Conservation (phyloP, 2,113 vertebrate genomes). For the Spilogale gracilis region DNA sequence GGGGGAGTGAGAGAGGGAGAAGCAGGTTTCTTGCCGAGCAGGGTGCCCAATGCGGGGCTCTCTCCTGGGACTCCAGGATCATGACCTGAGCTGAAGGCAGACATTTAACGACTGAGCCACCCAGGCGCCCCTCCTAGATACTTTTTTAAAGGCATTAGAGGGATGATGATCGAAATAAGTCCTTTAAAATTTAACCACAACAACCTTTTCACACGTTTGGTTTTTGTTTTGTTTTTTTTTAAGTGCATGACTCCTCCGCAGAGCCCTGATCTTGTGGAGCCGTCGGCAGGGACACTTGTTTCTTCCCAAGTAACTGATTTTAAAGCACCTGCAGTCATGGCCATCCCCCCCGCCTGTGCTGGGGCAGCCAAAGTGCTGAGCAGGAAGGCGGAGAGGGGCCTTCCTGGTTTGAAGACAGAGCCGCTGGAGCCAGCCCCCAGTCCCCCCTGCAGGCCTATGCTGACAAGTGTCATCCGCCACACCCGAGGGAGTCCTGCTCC, state of each 20-base stretch:
- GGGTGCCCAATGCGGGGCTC: too few relatives aligned
- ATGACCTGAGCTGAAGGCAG: too few relatives aligned
- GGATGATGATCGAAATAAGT: neutral
- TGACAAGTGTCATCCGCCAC: slow-evolving; percentile 94
- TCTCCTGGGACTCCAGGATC: too few relatives aligned
- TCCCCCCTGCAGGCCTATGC: slow-evolving; percentile 89
- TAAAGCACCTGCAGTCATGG: slow-evolving; percentile 81
- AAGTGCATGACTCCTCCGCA: slow-evolving; percentile 99
- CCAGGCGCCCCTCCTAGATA: neutral
- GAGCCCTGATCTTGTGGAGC: slow-evolving; percentile 94
- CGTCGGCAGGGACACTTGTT: slow-evolving; percentile 82
- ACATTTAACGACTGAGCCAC: too few relatives aligned
- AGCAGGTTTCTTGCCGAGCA: too few relatives aligned
- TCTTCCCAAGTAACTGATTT: slow-evolving; percentile 87
- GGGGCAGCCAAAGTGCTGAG: slow-evolving; percentile 60
- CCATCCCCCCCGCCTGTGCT: slow-evolving; percentile 58
- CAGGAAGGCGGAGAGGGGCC: slow-evolving; percentile 61
- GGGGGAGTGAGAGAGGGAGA: too few relatives aligned
- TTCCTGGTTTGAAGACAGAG: slow-evolving; percentile 72
- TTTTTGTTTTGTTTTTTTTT: slow-evolving; percentile 51
- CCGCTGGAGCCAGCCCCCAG: slow-evolving; percentile 63
- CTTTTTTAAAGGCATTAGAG: neutral
- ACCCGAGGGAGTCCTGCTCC: slow-evolving; percentile 89
- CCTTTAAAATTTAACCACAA: neutral
- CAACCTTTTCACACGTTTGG: neutral